A percentile compares a stretch with the other conserved stretches of the same genome.
These are phyloP conservation scores for Ephestia elutella DNA, from an alignment of 1,140 invertebrate genomes.

Conservation along the genomic window DNA sequence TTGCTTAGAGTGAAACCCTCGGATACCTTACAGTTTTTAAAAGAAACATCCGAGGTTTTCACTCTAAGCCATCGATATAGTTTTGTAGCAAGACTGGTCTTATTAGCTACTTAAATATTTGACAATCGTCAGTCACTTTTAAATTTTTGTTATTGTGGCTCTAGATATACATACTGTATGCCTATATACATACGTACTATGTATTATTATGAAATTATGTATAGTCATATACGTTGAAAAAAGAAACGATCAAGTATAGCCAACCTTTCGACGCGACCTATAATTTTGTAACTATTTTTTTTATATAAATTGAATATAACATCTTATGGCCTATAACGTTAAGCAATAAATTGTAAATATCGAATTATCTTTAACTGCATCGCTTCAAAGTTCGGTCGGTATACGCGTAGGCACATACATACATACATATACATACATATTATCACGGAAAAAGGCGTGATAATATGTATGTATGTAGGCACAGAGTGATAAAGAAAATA, in stretches of 20 bases:
- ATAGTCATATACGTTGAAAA: not conserved
- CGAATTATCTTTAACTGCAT: constrained; percentile 8
- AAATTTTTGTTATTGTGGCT: too few species aligned
- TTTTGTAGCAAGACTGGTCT: too few species aligned
- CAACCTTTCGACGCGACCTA: constrained; percentile 4
- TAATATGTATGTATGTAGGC: not conserved
- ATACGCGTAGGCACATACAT: not conserved
- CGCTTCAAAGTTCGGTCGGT: constrained; percentile 3
- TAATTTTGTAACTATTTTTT: not conserved
- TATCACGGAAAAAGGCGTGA: too few species aligned
- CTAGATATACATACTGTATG: too few species aligned
- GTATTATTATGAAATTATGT: not conserved
- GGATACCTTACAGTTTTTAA: too few species aligned
- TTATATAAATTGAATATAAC: not conserved
- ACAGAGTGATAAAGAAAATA: not conserved
- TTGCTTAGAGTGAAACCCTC: too few species aligned
- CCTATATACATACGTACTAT: too few species aligned
- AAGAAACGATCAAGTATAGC: not conserved
- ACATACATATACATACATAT: too few species aligned
- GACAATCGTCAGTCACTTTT: too few species aligned
- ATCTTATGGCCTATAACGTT: constrained; percentile 25
- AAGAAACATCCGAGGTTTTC: too few species aligned
- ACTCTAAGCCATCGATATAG: too few species aligned
- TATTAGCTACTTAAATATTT: too few species aligned
- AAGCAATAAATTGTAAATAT: constrained; percentile 29